Conservation (phyloP, 2,888 invertebrate species). For the Lordiphosa andalusiaca region DNA sequence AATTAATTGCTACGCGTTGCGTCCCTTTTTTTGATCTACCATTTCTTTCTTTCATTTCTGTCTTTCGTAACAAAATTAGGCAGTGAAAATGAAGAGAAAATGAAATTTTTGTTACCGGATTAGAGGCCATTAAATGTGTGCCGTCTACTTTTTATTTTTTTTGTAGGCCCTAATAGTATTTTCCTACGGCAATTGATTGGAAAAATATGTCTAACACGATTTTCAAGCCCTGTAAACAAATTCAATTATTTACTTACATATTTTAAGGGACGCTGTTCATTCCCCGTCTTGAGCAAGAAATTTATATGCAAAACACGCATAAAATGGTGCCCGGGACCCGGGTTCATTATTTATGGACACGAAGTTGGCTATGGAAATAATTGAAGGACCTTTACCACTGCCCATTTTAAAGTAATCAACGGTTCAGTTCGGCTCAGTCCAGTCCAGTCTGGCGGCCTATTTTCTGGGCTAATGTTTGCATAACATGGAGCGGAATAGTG, state of each 20-base stretch:
- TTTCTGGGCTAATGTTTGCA: conserved; percentile 39
- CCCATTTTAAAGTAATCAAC: conserved; percentile 67
- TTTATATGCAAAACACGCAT: conserved; percentile 74
- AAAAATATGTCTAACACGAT: conserved; percentile 65
- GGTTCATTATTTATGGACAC: conserved; percentile 70
- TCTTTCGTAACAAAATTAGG: conserved; percentile 47
- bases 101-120: conserved; percentile 13
- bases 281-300: conserved; percentile 53
- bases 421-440: conserved; percentile 13
- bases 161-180: conserved; percentile 48
- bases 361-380: conserved; percentile 50
- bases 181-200: conserved; percentile 64
- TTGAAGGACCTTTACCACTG: conserved; percentile 45
- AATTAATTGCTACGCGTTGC: conserved; percentile 42
- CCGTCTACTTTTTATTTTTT: conserved; percentile 15
- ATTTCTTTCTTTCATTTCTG: not conserved
- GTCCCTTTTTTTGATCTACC: not conserved
- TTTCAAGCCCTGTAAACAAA: conserved; percentile 52
- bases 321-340: conserved; percentile 44
- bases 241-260: conserved; percentile 72
- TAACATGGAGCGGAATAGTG: conserved; percentile 44
- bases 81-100: conserved; percentile 10
- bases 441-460: conserved; percentile 20
- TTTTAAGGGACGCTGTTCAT: conserved; percentile 47
- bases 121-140: conserved; percentile 1